Percentiles rank a stretch among this genome's conserved stretches.
These are phyloP conservation scores for Gymnarchus niloticus DNA, from an alignment of 2,113 vertebrate species.

Conservation along the genomic window DNA sequence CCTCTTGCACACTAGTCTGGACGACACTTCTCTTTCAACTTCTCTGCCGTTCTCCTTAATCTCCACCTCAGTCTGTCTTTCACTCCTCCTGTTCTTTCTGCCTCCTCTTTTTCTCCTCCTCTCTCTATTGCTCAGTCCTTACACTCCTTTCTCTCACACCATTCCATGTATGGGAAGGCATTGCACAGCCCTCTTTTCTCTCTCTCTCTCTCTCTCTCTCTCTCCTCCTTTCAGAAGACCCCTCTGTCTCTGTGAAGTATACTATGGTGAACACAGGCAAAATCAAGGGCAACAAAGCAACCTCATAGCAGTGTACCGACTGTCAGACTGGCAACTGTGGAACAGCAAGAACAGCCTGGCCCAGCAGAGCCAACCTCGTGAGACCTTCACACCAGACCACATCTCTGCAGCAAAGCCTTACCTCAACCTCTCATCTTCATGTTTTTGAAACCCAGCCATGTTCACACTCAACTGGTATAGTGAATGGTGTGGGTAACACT, in stretches of 20 bases:
- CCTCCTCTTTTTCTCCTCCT: slow-evolving; percentile 34
- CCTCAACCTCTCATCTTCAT: background rate
- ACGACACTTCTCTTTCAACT: background rate
- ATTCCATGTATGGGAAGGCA: slow-evolving; percentile 65
- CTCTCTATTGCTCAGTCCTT: slow-evolving; percentile 34
- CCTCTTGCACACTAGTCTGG: background rate
- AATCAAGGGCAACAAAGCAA: background rate
- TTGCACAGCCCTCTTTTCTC: slow-evolving; percentile 42
- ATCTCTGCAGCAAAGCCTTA: background rate
- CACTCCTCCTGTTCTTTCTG: slow-evolving; percentile 33
- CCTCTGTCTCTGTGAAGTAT: background rate
- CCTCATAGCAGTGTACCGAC: background rate
- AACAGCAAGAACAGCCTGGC: too few relatives aligned
- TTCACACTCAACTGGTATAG: background rate
- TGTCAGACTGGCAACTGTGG: background rate
- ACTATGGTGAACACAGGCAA: background rate
- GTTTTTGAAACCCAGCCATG: too few relatives aligned
- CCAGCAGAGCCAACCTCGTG: too few relatives aligned
- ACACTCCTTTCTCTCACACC: slow-evolving; percentile 50
- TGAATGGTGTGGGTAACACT: background rate
- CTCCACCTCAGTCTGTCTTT: slow-evolving; percentile 33
- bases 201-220: background rate
- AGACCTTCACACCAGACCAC: too few relatives aligned
- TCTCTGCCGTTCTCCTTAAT: slow-evolving; percentile 52
- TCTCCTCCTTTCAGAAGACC: background rate